phyloP scores from a whole-genome alignment of 2,888 invertebrate species.

The Pogonocherus hispidulus region DNA sequence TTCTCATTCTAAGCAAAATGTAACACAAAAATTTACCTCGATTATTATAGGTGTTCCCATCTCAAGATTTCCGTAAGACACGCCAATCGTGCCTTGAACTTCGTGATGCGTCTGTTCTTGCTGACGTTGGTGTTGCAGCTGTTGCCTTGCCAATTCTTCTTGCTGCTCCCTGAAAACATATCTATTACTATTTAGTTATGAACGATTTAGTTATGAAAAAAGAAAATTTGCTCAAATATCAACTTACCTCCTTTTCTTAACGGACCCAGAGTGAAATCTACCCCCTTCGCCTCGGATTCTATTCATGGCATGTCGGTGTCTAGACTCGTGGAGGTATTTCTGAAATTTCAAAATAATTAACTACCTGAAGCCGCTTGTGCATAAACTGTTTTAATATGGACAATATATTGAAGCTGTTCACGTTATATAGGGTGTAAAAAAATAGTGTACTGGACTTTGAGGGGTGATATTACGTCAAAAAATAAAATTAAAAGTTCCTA shows the following conservation, averaged over 20 bases:
- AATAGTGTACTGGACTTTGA: too few relatives aligned
- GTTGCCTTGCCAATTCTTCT: conserved; percentile 57
- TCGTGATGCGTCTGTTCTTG: conserved; percentile 59
- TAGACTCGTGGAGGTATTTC: conserved; percentile 99
- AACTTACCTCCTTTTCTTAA: conserved; percentile 64
- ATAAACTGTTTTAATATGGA: too few relatives aligned
- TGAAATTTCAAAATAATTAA: conserved; percentile 66
- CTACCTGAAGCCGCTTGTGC: too few relatives aligned
- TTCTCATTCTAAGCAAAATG: too few relatives aligned
- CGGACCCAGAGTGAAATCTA: conserved; percentile 86
- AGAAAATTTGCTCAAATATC: too few relatives aligned
- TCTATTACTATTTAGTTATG: conserved; percentile 11
- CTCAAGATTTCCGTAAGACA: conserved; percentile 62
- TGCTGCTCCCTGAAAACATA: conserved; percentile 36
- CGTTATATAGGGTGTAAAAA: too few relatives aligned
- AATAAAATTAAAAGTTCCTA: too few relatives aligned
- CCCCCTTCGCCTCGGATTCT: conserved; percentile 97
- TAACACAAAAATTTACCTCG: too few relatives aligned
- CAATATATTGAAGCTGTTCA: too few relatives aligned
- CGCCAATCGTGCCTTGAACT: conserved; percentile 62
- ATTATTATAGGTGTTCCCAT: conserved; percentile 65
- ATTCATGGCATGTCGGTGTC: conserved; percentile 98
- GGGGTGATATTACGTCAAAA: too few relatives aligned
- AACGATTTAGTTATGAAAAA: too few relatives aligned
- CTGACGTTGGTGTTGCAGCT: conserved; percentile 56